These are phyloP conservation scores for Notarius lentiginosus DNA, from an alignment of 2,113 vertebrate species.

Conservation along the genomic window DNA sequence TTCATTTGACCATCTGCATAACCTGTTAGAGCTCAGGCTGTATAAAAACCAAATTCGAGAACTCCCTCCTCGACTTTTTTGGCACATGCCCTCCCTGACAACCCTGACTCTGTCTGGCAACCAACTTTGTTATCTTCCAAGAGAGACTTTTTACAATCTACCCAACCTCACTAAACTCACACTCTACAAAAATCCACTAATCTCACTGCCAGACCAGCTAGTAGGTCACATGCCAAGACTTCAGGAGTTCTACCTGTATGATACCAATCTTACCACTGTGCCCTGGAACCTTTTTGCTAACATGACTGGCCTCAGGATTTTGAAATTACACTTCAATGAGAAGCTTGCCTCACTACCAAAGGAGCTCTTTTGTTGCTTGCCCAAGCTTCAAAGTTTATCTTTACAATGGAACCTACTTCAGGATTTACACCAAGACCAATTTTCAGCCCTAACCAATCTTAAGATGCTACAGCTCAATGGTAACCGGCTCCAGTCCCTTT, in stretches of 20 bases:
- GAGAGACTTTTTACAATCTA: conserved; percentile 77
- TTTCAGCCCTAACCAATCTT: conserved; percentile 71
- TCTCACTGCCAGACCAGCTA: conserved; percentile 76
- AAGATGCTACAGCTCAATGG: conserved; percentile 66
- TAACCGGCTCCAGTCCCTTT: conserved; percentile 71
- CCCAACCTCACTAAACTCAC: conserved; percentile 73
- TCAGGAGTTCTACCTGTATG: conserved; percentile 74
- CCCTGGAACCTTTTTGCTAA: conserved; percentile 81
- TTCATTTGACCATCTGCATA: conserved; percentile 69
- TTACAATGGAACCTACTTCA: conserved; percentile 72
- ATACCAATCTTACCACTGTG: conserved; percentile 77
- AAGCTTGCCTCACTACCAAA: conserved; percentile 73
- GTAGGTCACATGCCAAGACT: conserved; percentile 82
- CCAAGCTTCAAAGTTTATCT: conserved; percentile 73
- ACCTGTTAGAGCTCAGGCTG: conserved; percentile 75
- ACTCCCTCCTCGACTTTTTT: conserved; percentile 75
- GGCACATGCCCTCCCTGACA: conserved; percentile 69
- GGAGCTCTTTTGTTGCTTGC: conserved; percentile 76
- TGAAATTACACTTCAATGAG: conserved; percentile 74
- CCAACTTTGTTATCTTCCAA: conserved; percentile 71
- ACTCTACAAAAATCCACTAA: conserved; percentile 80
- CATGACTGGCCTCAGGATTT: conserved; percentile 74
- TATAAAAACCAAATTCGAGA: conserved; percentile 73
- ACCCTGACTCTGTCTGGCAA: conserved; percentile 77
- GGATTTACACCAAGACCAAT: conserved; percentile 72